phyloP scores from a whole-genome alignment of 2,113 vertebrate genomes.

The Gallinago media region DNA sequence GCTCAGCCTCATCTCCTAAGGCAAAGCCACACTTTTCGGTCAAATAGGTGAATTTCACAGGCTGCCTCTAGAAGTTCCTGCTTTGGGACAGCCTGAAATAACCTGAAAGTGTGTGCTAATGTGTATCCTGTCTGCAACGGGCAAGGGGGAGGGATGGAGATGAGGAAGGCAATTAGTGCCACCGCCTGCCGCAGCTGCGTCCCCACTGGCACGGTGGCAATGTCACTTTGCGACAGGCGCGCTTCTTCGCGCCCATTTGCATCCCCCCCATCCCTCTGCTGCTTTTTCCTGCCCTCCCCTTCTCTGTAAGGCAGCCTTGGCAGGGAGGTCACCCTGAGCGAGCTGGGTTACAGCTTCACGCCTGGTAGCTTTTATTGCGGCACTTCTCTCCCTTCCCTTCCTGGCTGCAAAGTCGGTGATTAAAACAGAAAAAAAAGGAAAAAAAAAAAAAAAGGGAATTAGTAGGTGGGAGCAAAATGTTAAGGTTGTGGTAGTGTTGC shows the following conservation, averaged over 20 bases:
- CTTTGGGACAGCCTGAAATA: not conserved
- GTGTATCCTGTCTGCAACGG: rapidly evolving
- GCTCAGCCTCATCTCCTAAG: not conserved
- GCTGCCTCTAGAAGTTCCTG: not conserved
- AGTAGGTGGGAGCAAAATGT: not conserved
- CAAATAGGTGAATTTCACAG: not conserved
- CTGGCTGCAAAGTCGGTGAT: conserved; percentile 21
- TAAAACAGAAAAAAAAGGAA: not conserved
- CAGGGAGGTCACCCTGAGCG: conserved; percentile 41
- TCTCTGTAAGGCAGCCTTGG: not conserved
- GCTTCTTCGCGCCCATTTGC: not conserved
- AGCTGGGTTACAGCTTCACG: conserved; percentile 38
- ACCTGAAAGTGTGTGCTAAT: not conserved
- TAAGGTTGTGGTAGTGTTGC: not conserved
- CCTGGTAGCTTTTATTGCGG: conserved; percentile 10
- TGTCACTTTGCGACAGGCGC: rapidly evolving
- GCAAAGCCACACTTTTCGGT: not conserved
- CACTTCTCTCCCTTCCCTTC: conserved; percentile 3
- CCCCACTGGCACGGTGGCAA: rapidly evolving
- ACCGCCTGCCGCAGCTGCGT: not conserved
- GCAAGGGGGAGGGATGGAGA: not conserved
- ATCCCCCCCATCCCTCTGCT: not conserved
- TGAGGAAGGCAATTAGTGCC: not conserved
- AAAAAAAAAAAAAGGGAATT: not conserved
- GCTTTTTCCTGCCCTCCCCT: not conserved